A percentile compares a stretch with the other conserved stretches of the same genome.
Evolutionary conservation across 2,113 vertebrate genomes (phyloP).

Genomic region (Amphilophus citrinellus): DNA sequence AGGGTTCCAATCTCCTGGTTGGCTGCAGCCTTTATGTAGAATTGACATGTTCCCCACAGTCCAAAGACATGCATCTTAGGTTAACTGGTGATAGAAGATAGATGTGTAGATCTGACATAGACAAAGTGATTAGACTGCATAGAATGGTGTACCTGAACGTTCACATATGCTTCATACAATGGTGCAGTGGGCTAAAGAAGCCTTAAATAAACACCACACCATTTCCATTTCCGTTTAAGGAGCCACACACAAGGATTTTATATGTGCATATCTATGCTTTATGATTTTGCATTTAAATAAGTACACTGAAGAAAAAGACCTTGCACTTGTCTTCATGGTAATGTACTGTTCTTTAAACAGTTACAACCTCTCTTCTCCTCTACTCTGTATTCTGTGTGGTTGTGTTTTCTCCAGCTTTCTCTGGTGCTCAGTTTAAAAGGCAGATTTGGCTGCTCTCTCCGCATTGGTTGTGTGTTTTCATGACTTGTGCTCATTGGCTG

Average conservation of each 20-base stretch:
- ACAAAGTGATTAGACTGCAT: not conserved
- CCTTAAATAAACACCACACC: not conserved
- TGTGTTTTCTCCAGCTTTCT: conserved; percentile 22
- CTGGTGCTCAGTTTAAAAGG: conserved; percentile 55
- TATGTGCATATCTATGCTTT: not conserved
- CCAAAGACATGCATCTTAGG: not conserved
- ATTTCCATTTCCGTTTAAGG: not conserved
- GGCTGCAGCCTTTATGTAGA: not conserved
- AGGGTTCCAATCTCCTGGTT: not conserved
- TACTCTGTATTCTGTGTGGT: not conserved
- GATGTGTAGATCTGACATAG: not conserved
- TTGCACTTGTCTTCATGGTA: not conserved
- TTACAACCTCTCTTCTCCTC: not conserved
- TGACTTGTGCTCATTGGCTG: conserved; percentile 73
- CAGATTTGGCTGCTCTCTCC: conserved; percentile 48
- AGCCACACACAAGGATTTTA: not conserved
- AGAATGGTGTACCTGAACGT: not conserved
- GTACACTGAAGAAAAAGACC: not conserved
- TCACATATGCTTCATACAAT: not conserved
- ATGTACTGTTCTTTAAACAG: not conserved
- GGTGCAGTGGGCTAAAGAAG: not conserved
- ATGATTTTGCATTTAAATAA: not conserved
- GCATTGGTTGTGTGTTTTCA: conserved; percentile 42
- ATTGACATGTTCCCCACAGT: not conserved
- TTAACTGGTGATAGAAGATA: too few species aligned